Evolutionary conservation across 2,797 vertebrate species (phyloP), one percentile per base, ranked within the genome.

Genomic region (Gymnoscopelus braueri): DNA sequence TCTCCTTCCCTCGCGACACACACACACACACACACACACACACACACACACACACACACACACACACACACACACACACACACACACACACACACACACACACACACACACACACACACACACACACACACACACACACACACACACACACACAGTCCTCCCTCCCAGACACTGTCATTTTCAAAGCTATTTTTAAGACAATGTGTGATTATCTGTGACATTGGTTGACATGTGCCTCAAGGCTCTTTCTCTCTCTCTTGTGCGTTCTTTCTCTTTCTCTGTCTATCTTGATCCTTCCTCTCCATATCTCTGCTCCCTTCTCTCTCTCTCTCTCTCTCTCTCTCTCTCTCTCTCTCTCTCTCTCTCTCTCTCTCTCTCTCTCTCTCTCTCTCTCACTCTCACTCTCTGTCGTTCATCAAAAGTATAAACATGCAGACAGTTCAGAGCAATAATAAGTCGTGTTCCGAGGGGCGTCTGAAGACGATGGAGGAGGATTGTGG

Each of bases 131-230:
- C n/a, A 26, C 3, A 5, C 24, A 32, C 57, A 35, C n/a, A 32
- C 26, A 51, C 6, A 52, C 39, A 29, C 32, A 15, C 19, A 15
- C 32, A 15, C 32, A 44, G 39, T 65, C 71, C 82, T 69, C 59
- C 35, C 13, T 44, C 13, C 9, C 29, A 64, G 50, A 77, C 75
- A 26, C 82, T 89, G 88, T 87, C 80, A 88, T 90, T 89, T 89
- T 88, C 88, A 89, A 88, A 89, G 90, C 87, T 92, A 91, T 92
- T 92, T 92, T 50, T 90, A 91, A 90, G 91, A 87, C 88, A 84
- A 90, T 90, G 90, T 91, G 87, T 92, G 89, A 92, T 92, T 92
- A 91, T 91, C 87, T 84, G 82, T 90, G 90, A 92, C 91, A 91
- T 90, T 91, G 87, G 77, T 91, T 91, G 91, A 91, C 90, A 90